Evolutionary conservation across 2,113 vertebrate genomes (phyloP), one percentile per base, ranked within the genome.

Genomic region (Rostratula benghalensis): DNA sequence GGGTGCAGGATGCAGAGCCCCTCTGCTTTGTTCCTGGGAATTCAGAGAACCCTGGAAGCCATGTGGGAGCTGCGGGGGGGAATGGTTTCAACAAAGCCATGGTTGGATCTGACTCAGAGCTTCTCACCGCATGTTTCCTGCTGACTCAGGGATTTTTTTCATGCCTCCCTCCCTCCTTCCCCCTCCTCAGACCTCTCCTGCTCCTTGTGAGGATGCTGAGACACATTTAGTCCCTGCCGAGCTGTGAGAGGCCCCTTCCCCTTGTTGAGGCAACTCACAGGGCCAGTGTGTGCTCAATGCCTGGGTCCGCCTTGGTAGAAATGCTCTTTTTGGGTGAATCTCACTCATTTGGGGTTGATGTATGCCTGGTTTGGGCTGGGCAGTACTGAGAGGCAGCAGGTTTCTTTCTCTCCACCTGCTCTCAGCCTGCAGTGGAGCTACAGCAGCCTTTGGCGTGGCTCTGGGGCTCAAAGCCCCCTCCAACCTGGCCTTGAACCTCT

Each of bases 91-190:
- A 41, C 27, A 24, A 57, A 61, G 48, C 53, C 2, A 1, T 25
- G 57, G 45, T 28, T 13, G 51, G 59, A 77, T 51, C 70, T 94
- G 92, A 94, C 77, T 87, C 87, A 94, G 51, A 82, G 22, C 57
- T 82, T 77, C 82, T 57, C 92, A 60, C 87, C 70, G 1, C 76
- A 82, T 45, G 25, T 77, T 90, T 94, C 41, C 77, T 77, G 87
- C 92, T 94, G 82, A 10, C 83, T 94, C 64, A 83, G 83, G 39
- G 39, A 5, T 54, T 20, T 90, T 94, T 90, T 53, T 57, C 20
- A 5, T 46, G 43, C 76, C 45, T 86, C 37, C 43, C n/a, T 51
- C 61, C 60, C 39, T 73, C 68, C n/a, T 54, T 30, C 53, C 18
- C 30, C 20, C 27, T 64, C 37, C 35, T 37, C 41, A 67, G 37